Conservation (phyloP, 2,888 invertebrate genomes). For the Thymelicus acteon region DNA sequence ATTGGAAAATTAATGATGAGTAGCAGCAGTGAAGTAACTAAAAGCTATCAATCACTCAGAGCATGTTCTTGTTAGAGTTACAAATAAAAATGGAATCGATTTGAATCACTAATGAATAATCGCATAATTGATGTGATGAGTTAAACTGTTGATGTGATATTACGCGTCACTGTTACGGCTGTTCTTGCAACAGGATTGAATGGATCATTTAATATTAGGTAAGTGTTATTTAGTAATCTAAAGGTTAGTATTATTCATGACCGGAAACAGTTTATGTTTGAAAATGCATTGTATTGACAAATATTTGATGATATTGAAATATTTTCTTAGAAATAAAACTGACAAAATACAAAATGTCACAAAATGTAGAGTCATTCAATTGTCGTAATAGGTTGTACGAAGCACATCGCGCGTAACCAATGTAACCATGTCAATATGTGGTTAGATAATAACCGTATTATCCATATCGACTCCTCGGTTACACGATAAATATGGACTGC, state of each 20-base stretch:
- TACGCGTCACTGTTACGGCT: not conserved
- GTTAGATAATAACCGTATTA: conserved; percentile 30
- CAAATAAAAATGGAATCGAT: conserved; percentile 18
- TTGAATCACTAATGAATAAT: conserved; percentile 21
- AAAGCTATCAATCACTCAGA: conserved; percentile 26
- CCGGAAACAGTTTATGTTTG: too few relatives aligned
- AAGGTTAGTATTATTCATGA: not conserved
- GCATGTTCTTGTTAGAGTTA: not conserved
- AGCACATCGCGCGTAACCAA: conserved; percentile 10
- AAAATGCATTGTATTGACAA: too few relatives aligned
- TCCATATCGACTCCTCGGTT: conserved; percentile 13
- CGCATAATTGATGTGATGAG: not conserved
- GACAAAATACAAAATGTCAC: not conserved
- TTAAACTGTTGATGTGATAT: not conserved
- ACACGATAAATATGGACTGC: conserved; percentile 8
- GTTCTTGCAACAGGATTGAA: not conserved
- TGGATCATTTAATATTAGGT: conserved; percentile 1
- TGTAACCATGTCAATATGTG: conserved; percentile 24
- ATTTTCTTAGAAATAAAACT: too few relatives aligned
- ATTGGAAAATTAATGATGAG: conserved; percentile 17
- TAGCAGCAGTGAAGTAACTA: conserved; percentile 7
- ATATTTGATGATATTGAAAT: too few relatives aligned
- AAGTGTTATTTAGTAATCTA: not conserved
- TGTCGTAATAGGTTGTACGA: conserved; percentile 4
- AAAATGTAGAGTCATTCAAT: conserved; percentile 5